A percentile compares a stretch with the other conserved stretches of the same genome.
phyloP scores from a whole-genome alignment of 2,797 vertebrate genomes.

The Hemibagrus guttatus region DNA sequence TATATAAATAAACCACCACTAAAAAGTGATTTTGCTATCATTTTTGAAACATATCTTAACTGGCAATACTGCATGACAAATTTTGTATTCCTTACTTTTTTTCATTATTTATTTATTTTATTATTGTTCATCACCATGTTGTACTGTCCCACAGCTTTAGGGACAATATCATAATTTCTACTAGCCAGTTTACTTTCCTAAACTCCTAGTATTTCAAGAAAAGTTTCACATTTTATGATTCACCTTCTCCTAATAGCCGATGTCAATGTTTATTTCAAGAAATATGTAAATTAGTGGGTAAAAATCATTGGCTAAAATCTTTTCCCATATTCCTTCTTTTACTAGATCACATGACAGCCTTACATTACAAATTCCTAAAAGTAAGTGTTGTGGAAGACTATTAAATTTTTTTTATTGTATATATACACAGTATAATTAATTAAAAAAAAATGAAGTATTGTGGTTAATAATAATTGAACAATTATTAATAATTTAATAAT shows the following conservation, averaged over 20 bases:
- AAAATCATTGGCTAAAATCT: not conserved
- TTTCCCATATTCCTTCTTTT: not conserved
- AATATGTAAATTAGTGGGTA: not conserved
- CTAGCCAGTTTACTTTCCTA: too few species aligned
- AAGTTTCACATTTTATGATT: too few species aligned
- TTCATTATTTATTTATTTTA: not conserved
- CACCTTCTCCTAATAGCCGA: too few species aligned
- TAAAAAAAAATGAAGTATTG: not conserved
- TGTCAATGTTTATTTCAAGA: too few species aligned
- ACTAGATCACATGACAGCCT: not conserved
- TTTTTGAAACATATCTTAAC: too few species aligned
- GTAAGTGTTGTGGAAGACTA: not conserved
- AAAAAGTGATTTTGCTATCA: too few species aligned
- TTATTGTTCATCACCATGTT: not conserved
- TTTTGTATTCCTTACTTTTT: too few species aligned
- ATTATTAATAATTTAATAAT: too few species aligned
- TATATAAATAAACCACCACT: too few species aligned
- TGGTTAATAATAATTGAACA: not conserved
- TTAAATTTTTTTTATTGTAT: not conserved
- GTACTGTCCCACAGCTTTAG: not conserved
- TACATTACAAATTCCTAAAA: not conserved
- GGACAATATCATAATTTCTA: not conserved
- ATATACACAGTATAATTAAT: not conserved
- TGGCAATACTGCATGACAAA: too few species aligned
- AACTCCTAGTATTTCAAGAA: too few species aligned